Evolutionary conservation across 2,888 invertebrate genomes (phyloP).

Genomic region (Flabesymbios commensalis): DNA sequence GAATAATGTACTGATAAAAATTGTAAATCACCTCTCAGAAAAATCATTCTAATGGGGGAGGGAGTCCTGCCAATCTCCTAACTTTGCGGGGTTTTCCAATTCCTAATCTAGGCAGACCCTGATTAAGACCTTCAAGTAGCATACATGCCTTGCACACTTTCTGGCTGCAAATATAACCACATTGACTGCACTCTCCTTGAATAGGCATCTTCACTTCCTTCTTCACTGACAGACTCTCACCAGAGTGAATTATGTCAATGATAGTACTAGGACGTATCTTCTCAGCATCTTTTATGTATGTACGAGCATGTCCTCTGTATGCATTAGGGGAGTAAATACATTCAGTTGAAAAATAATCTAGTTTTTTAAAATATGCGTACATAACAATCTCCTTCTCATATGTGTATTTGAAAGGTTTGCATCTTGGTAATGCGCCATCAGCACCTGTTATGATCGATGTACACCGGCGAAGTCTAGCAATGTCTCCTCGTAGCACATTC

Average conservation of each 20-base stretch:
- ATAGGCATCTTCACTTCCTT: conserved; percentile 81
- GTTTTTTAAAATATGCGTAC: conserved; percentile 93
- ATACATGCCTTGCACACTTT: conserved; percentile 95
- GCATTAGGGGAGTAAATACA: conserved; percentile 99
- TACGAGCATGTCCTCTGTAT: conserved; percentile 70
- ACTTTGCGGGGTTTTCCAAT: no score
- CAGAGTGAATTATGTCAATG: conserved; percentile 67
- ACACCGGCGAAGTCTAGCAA: conserved; percentile 89
- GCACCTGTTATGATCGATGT: conserved; percentile 87
- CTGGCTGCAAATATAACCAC: conserved; percentile 86
- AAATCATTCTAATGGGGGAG: no score
- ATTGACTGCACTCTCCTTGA: conserved; percentile 76
- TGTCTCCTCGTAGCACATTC: conserved; percentile 95
- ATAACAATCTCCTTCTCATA: conserved; percentile 99
- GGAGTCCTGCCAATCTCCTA: no score
- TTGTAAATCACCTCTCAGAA: no score
- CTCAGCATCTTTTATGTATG: conserved; percentile 92
- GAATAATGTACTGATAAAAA: no score
- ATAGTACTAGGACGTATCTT: conserved; percentile 88
- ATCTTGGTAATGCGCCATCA: conserved; percentile 83
- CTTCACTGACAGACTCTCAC: conserved; percentile 72
- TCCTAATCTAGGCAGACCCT: conserved; percentile 73
- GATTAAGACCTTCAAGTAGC: conserved; percentile 89
- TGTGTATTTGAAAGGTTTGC: conserved; percentile 94
- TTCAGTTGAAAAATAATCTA: conserved; percentile 98